Evolutionary conservation across 1,140 invertebrate species (phyloP).

Genomic region (Lycorma delicatula): DNA sequence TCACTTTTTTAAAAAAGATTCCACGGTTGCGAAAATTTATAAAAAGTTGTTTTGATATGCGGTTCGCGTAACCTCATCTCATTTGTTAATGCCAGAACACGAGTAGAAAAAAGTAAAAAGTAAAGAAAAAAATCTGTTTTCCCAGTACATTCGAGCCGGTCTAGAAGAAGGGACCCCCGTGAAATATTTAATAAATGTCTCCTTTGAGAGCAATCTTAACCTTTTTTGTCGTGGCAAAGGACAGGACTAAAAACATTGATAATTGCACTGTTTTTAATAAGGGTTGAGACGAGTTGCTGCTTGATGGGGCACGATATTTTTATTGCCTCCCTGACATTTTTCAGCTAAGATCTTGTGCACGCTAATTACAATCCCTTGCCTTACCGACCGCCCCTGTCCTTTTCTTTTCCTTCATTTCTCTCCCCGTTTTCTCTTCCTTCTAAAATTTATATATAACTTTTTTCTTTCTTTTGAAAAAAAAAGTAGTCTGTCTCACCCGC

Average conservation of each 20-base stretch:
- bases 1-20: too few species aligned
- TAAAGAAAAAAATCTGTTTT: too few species aligned
- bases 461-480: background rate
- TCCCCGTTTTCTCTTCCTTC: too few species aligned
- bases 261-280: slow-evolving; percentile 24
- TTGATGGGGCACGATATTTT: slow-evolving; percentile 23
- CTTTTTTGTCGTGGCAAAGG: slow-evolving; percentile 25
- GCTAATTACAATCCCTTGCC: slow-evolving; percentile 12
- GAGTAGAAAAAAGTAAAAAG: too few species aligned
- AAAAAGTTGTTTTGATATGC: too few species aligned
- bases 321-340: slow-evolving; percentile 27
- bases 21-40: too few species aligned
- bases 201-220: slow-evolving; percentile 31
- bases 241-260: slow-evolving; percentile 21
- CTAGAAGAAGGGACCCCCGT: too few species aligned
- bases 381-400: background rate
- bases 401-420: background rate
- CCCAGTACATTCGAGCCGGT: too few species aligned
- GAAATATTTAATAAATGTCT: slow-evolving; percentile 27
- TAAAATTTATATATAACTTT: too few species aligned
- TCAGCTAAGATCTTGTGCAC: slow-evolving; percentile 11
- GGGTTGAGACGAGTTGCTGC: background rate
- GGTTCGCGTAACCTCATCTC: too few species aligned
- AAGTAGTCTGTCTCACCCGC: too few species aligned
- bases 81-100: too few species aligned